A percentile compares a stretch with the other conserved stretches of the same genome.
Evolutionary conservation across 1,140 invertebrate species (phyloP).

Genomic region (Luehdorfia chinensis): DNA sequence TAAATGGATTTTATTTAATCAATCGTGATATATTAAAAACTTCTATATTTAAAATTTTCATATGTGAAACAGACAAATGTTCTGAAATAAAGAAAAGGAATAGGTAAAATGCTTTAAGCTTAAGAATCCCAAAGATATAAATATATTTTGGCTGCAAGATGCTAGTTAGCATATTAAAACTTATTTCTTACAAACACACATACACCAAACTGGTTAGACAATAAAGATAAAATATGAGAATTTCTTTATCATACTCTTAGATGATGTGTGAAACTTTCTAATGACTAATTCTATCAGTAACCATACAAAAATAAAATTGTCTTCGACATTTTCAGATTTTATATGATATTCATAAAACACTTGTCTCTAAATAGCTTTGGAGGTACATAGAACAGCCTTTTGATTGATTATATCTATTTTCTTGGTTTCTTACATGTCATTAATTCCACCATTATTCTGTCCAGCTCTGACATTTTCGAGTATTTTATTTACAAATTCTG

Average conservation of each 20-base stretch:
- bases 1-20: no score
- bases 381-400: constrained; percentile 76
- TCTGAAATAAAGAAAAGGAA: not conserved
- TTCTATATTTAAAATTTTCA: no score
- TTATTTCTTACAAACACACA: constrained; percentile 27
- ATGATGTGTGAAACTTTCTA: constrained; percentile 61
- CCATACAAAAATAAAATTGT: constrained; percentile 71
- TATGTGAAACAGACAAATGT: no score
- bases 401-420: constrained; percentile 56
- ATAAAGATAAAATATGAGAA: constrained; percentile 26
- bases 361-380: constrained; percentile 70
- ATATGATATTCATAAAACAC: constrained; percentile 53
- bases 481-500: constrained; percentile 68
- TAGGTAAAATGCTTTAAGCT: constrained; percentile 13
- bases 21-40: no score
- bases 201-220: constrained; percentile 22
- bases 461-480: constrained; percentile 62
- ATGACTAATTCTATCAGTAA: constrained; percentile 55
- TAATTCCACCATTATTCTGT: constrained; percentile 55
- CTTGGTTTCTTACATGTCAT: constrained; percentile 46
- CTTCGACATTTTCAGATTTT: constrained; percentile 65
- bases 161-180: constrained; percentile 18
- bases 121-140: constrained; percentile 5
- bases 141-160: constrained; percentile 8
- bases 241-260: constrained; percentile 39